phyloP scores from a whole-genome alignment of 2,888 invertebrate genomes.

The Trilocha varians region DNA sequence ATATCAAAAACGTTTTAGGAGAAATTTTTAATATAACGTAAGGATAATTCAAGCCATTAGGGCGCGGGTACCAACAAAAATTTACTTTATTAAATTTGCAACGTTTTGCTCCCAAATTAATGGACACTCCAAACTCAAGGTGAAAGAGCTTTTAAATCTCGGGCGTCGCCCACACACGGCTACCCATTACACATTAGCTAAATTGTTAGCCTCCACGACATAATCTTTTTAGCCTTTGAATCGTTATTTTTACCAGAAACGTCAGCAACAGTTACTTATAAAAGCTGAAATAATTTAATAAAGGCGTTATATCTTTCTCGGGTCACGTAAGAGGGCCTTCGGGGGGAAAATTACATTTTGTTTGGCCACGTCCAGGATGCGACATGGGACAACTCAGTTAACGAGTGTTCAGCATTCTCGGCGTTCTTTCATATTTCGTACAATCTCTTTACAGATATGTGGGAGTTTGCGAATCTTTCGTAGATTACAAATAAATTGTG shows the following conservation, averaged over 20 bases:
- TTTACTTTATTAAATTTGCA: constrained; percentile 25
- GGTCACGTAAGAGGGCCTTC: constrained; percentile 69
- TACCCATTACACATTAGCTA: constrained; percentile 15
- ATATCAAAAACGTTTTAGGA: neutral
- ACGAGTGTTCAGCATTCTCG: constrained; percentile 62
- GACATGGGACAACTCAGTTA: constrained; percentile 68
- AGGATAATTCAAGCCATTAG: too few species aligned
- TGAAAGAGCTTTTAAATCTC: constrained; percentile 28
- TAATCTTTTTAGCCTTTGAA: constrained; percentile 46
- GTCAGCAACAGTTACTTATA: constrained; percentile 53
- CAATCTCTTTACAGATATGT: constrained; percentile 42
- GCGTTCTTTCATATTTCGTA: constrained; percentile 57
- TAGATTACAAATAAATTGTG: neutral
- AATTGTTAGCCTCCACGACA: constrained; percentile 26
- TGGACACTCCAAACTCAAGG: constrained; percentile 22
- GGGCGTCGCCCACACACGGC: constrained; percentile 15
- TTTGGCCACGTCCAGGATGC: constrained; percentile 58
- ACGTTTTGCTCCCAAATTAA: constrained; percentile 24
- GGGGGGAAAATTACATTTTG: constrained; percentile 69
- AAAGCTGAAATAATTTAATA: constrained; percentile 69
- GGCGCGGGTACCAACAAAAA: constrained; percentile 7
- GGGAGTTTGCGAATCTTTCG: constrained; percentile 19
- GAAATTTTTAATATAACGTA: neutral
- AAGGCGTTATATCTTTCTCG: constrained; percentile 66
- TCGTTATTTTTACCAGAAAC: constrained; percentile 48